Conservation (phyloP, 2,797 vertebrate genomes). For the Anisognathus igniventris region DNA sequence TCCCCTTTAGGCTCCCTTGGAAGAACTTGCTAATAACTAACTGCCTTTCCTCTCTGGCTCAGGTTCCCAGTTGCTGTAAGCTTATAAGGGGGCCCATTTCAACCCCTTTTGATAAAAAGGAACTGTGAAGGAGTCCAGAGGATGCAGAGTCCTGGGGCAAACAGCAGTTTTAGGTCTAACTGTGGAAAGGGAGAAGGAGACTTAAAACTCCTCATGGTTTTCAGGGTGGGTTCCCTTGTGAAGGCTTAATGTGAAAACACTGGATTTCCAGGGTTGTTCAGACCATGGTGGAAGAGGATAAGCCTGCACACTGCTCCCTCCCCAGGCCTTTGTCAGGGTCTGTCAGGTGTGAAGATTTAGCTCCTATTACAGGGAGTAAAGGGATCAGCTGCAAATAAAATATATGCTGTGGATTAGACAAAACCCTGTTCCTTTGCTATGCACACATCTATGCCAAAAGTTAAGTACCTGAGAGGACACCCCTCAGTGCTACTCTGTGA, state of each 20-base stretch:
- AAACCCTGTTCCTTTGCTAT: constrained; percentile 1
- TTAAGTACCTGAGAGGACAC: background rate
- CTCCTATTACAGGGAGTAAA: constrained; percentile 48
- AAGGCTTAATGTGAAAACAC: background rate
- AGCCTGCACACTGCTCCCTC: background rate
- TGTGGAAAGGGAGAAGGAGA: background rate
- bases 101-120: background rate
- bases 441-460: constrained; percentile 13
- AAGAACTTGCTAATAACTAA: constrained; percentile 60
- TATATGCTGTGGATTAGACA: constrained; percentile 29
- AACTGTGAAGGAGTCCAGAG: background rate
- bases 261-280: background rate
- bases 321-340: background rate
- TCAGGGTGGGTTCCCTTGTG: background rate
- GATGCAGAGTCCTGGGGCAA: background rate
- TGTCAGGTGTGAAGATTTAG: constrained; percentile 59
- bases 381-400: constrained; percentile 56
- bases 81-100: background rate
- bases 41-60: constrained; percentile 32
- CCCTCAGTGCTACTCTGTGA: background rate
- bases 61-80: background rate
- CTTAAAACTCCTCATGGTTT: background rate
- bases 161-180: background rate
- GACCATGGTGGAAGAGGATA: background rate
- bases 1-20: constrained; percentile 56